Conservation (phyloP, 2,888 invertebrate genomes). For the Norana najaformis region DNA sequence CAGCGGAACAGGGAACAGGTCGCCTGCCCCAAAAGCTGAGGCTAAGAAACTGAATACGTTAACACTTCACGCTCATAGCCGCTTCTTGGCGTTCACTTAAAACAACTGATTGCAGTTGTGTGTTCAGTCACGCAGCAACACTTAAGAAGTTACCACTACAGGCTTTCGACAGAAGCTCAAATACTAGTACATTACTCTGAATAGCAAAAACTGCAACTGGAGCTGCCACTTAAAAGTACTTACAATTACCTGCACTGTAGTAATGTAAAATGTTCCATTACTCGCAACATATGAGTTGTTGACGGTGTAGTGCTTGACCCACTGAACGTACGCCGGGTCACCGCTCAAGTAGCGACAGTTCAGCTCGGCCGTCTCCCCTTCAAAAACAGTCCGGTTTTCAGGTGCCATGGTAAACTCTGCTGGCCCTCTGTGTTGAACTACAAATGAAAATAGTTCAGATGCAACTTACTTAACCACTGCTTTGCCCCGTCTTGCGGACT, state of each 20-base stretch:
- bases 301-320: slow-evolving; percentile 20
- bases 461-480: no score
- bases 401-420: slow-evolving; percentile 25
- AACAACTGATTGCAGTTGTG: no score
- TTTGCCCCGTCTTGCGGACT: no score
- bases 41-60: no score
- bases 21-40: not conserved
- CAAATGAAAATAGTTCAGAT: not conserved
- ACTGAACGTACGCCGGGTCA: not conserved
- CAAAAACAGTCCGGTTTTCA: slow-evolving; percentile 26
- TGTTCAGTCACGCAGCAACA: not conserved
- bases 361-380: slow-evolving; percentile 20
- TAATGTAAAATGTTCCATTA: slow-evolving; percentile 19
- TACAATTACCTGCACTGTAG: not conserved
- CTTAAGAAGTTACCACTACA: not conserved
- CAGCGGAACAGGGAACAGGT: not conserved
- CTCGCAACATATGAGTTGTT: slow-evolving; percentile 24
- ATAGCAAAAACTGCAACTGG: not conserved
- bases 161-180: no score
- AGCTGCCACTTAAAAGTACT: not conserved
- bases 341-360: slow-evolving; percentile 26
- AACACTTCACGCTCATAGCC: no score
- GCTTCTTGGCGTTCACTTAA: no score
- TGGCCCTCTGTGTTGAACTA: slow-evolving; percentile 2
- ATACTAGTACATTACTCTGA: not conserved